Base-by-base conservation (phyloP, 2,888 invertebrate genomes). In the Craniophora ligustri region DNA sequence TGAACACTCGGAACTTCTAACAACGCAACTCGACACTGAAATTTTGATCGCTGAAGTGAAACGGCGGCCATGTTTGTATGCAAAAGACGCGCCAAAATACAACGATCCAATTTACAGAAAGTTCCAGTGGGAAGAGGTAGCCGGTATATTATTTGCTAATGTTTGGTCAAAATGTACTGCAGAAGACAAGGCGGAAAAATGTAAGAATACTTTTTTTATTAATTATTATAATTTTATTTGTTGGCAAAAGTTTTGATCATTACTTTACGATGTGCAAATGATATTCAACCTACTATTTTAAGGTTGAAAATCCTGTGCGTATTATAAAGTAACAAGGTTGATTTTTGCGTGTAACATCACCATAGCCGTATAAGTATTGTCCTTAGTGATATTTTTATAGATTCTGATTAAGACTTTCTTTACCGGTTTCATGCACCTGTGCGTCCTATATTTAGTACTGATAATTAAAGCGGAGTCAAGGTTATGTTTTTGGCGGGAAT, bases 1-100 rank as follows among this genome's bases (percentile, higher is more conserved):
- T n/a, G n/a, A n/a, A n/a, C n/a, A n/a, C n/a, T 7, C n/a, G 6
- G 42, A 34, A n/a, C 14, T 10, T 3, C 11, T 10, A 1, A 7
- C 16, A 26, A 8, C 7, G 19, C 30, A 21, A 2, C 7, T 61
- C 2, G 48, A 61, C 13, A 14, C 32, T 1, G 48, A 50, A 2
- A 30, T 50, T 8, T 58, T 62, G 10, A 62, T 62, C 3, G 6
- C 32, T 50, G 59, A 28, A 28, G 32, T 62, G 0, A 57, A 58
- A 11, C 2, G 7, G 0, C 21, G 44, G 0, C 61, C 61, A 1
- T 18, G 39, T 40, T 65, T 62, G 15, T 62, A 50, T 11, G 15
- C 10, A 0, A 57, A 8, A 18, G 28, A 36, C 1, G 16, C 50
- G 14, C 7, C n/a, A 2, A 31, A 18, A 0, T 41, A 50, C 7